Conservation (phyloP, 1,140 invertebrate genomes). For the Zaprionus camerounensis region DNA sequence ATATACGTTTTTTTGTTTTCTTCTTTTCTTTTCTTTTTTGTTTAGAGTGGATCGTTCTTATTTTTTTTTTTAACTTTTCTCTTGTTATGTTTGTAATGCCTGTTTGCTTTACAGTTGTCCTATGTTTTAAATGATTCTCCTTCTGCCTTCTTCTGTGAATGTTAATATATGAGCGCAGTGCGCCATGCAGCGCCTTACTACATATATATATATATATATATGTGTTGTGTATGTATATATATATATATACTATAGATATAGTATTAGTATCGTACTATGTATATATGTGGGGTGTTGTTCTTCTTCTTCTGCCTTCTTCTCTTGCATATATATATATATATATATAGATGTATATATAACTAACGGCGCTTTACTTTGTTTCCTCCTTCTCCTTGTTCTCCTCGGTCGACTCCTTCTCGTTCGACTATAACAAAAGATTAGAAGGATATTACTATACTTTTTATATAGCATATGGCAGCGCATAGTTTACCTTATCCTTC, state of each 20-base stretch:
- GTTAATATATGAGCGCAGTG: slow-evolving; percentile 77
- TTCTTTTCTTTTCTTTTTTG: slow-evolving; percentile 30
- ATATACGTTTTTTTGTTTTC: slow-evolving; percentile 66
- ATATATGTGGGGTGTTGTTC: slow-evolving; percentile 70
- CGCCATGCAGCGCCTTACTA: slow-evolving; percentile 76
- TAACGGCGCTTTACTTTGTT: slow-evolving; percentile 82
- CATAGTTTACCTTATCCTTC: slow-evolving; percentile 87
- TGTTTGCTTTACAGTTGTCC: slow-evolving; percentile 47
- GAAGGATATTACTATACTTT: background rate
- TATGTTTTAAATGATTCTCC: slow-evolving; percentile 68
- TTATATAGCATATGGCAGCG: background rate
- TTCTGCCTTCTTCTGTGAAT: slow-evolving; percentile 54
- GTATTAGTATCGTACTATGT: slow-evolving; percentile 76
- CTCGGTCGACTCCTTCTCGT: slow-evolving; percentile 89
- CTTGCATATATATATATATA: slow-evolving; percentile 40
- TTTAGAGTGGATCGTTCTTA: slow-evolving; percentile 75
- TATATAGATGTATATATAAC: slow-evolving; percentile 65
- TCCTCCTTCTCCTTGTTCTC: slow-evolving; percentile 90
- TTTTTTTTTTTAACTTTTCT: slow-evolving; percentile 48
- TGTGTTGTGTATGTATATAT: slow-evolving; percentile 60
- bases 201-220: slow-evolving; percentile 67
- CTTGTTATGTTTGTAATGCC: slow-evolving; percentile 32
- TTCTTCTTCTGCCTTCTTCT: slow-evolving; percentile 34
- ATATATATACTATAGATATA: slow-evolving; percentile 52
- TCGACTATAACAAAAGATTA: slow-evolving; percentile 82